Evolutionary conservation across 1,140 invertebrate genomes (phyloP).

Genomic region (Penaeus chinensis): DNA sequence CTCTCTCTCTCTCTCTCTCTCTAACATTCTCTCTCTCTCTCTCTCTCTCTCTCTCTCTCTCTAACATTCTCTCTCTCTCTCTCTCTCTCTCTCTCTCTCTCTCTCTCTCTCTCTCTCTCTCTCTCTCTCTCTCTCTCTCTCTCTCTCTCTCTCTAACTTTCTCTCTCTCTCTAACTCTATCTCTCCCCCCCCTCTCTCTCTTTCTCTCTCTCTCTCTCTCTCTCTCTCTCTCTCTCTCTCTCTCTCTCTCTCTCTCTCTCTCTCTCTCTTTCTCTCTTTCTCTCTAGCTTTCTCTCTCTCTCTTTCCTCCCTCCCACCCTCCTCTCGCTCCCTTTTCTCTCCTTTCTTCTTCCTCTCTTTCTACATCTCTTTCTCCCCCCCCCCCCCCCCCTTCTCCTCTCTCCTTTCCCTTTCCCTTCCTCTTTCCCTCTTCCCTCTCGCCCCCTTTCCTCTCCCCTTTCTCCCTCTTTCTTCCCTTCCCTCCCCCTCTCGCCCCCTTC

Average conservation of each 20-base stretch:
- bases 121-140: slow-evolving; percentile 15
- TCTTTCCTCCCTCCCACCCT: neutral
- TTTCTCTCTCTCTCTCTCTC: neutral
- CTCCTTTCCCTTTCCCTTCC: neutral
- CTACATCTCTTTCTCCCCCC: neutral
- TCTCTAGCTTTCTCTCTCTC: slow-evolving; percentile 14
- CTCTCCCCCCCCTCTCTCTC: neutral
- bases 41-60: too few species aligned
- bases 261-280: neutral
- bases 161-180: slow-evolving; percentile 2
- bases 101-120: neutral
- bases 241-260: neutral
- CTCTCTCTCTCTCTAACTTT: slow-evolving; percentile 20
- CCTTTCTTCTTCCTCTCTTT: neutral
- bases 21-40: neutral
- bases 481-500: neutral
- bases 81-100: neutral
- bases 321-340: neutral
- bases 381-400: neutral
- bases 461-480: neutral
- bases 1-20: neutral
- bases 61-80: neutral
- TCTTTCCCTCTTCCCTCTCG: neutral
- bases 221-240: neutral
- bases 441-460: neutral